Conservation (phyloP, 2,797 vertebrate species). For the Tapirus indicus region DNA sequence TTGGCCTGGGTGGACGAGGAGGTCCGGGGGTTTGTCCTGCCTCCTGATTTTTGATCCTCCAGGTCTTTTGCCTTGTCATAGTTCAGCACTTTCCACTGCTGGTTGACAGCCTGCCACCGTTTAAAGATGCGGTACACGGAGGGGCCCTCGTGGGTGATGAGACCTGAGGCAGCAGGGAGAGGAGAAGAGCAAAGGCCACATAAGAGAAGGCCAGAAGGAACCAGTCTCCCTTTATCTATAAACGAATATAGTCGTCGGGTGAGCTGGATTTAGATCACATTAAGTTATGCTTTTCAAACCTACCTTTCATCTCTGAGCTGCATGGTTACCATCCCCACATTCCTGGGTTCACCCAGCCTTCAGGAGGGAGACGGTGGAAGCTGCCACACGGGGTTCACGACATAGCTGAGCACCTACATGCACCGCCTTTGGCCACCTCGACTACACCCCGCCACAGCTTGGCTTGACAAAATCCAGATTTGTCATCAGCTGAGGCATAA, state of each 20-base stretch:
- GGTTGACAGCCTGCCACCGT: constrained; percentile 99
- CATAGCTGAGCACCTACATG: neutral
- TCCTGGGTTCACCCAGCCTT: neutral
- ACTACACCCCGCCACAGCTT: neutral
- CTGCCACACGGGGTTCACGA: fast-evolving
- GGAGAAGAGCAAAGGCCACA: constrained; percentile 31
- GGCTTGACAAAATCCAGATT: neutral
- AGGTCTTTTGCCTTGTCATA: constrained; percentile 98
- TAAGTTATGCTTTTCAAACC: constrained; percentile 14
- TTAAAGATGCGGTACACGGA: constrained; percentile 99
- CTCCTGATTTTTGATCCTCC: constrained; percentile 93
- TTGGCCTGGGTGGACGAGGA: constrained; percentile 93
- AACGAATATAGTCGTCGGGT: fast-evolving
- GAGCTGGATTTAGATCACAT: too few species aligned
- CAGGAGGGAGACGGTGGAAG: neutral
- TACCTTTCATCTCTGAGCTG: neutral
- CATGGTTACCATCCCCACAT: neutral
- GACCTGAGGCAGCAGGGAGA: constrained; percentile 86
- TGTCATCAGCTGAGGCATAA: neutral
- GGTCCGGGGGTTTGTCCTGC: constrained; percentile 93
- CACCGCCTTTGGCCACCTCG: neutral
- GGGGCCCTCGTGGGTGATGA: constrained; percentile 98
- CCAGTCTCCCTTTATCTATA: neutral
- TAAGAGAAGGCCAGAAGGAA: neutral
- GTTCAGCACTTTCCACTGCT: constrained; percentile 99